A percentile compares a stretch with the other conserved stretches of the same genome.
These are phyloP conservation scores for Drosophila neocordata DNA, from an alignment of 1,140 invertebrate genomes.

Conservation along the genomic window DNA sequence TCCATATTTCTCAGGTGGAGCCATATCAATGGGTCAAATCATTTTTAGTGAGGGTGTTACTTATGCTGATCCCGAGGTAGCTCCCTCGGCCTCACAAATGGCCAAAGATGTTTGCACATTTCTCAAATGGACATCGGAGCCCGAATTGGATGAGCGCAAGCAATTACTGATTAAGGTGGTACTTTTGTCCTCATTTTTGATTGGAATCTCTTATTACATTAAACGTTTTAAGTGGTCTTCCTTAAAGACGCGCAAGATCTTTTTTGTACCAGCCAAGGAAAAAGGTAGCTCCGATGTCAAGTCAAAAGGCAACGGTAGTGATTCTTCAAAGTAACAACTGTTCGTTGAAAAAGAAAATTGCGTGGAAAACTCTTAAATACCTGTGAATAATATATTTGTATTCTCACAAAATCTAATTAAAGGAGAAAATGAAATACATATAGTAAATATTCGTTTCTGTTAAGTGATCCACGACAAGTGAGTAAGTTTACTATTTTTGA, in stretches of 20 bases:
- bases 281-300: slow-evolving; percentile 8
- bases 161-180: slow-evolving; percentile 92
- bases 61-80: slow-evolving; percentile 93
- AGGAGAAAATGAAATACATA: too few species aligned
- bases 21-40: slow-evolving; percentile 97
- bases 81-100: slow-evolving; percentile 95
- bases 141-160: slow-evolving; percentile 95
- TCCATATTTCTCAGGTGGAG: slow-evolving; percentile 98
- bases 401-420: neutral
- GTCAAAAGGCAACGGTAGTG: slow-evolving; percentile 10
- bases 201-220: slow-evolving; percentile 87
- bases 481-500: too few species aligned
- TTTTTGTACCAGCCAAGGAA: slow-evolving; percentile 86
- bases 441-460: too few species aligned
- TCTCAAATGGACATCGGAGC: slow-evolving; percentile 96
- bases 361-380: neutral
- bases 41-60: slow-evolving; percentile 87
- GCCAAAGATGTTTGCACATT: slow-evolving; percentile 98
- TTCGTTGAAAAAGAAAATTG: too few species aligned
- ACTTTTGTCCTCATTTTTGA: slow-evolving; percentile 84
- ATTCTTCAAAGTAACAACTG: neutral
- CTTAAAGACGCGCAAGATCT: slow-evolving; percentile 93
- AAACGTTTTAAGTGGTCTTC: slow-evolving; percentile 93
- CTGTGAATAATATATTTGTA: neutral
- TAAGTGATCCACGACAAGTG: too few species aligned